These are phyloP conservation scores for Drosophila aff. DNA, from an alignment of 1,140 invertebrate species.

Conservation along the genomic window DNA sequence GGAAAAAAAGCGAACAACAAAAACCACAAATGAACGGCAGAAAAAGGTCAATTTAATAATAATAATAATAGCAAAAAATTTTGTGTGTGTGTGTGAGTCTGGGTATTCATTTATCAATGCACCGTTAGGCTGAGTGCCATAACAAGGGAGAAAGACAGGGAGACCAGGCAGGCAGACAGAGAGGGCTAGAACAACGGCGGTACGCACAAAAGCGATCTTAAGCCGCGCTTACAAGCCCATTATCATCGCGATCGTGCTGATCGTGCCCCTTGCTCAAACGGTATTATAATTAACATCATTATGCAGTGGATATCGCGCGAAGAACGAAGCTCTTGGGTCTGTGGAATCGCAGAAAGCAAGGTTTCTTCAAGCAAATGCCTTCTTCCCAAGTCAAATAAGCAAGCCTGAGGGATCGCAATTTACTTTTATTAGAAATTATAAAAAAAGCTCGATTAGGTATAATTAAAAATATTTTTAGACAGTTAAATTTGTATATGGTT, in stretches of 20 bases:
- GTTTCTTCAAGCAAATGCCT: neutral
- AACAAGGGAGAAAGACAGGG: slow-evolving; percentile 40
- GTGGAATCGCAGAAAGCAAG: slow-evolving; percentile 3
- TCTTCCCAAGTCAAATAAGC: neutral
- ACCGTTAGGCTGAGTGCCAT: slow-evolving; percentile 75
- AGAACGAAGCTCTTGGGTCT: neutral
- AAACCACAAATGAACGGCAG: slow-evolving; percentile 41
- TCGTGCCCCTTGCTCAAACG: slow-evolving; percentile 45
- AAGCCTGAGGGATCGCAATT: neutral
- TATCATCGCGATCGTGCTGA: slow-evolving; percentile 56
- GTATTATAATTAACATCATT: slow-evolving; percentile 75
- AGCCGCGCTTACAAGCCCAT: slow-evolving; percentile 52
- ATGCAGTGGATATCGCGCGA: slow-evolving; percentile 24
- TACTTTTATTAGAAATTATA: no score
- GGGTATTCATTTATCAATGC: slow-evolving; percentile 67
- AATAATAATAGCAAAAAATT: slow-evolving; percentile 46
- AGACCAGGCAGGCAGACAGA: slow-evolving; percentile 2
- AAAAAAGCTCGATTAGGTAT: neutral
- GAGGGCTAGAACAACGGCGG: slow-evolving; percentile 42
- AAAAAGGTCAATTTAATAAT: slow-evolving; percentile 82
- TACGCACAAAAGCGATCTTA: slow-evolving; percentile 59
- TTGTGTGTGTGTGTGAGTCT: slow-evolving; percentile 6
- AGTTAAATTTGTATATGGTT: neutral
- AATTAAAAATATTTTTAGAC: slow-evolving; percentile 3
- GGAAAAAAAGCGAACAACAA: slow-evolving; percentile 23